Conservation (phyloP, 2,797 vertebrate species). For the Bothrops alternatus region DNA sequence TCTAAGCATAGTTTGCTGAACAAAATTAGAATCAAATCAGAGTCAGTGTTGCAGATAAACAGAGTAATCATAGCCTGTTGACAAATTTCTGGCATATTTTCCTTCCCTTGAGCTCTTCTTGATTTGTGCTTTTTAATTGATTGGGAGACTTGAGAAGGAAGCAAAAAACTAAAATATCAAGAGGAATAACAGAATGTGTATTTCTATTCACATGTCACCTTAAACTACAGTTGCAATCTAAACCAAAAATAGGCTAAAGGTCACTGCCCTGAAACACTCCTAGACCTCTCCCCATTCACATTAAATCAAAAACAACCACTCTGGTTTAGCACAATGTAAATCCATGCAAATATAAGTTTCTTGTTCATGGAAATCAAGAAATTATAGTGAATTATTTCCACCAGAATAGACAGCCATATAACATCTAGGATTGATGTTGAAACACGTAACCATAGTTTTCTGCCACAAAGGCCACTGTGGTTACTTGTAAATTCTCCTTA, state of each 20-base stretch:
- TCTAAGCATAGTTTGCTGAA: neutral
- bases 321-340: neutral
- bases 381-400: neutral
- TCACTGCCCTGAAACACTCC: neutral
- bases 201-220: neutral
- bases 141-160: neutral
- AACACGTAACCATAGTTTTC: neutral
- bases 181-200: neutral
- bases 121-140: neutral
- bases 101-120: neutral
- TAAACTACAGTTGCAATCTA: neutral
- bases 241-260: neutral
- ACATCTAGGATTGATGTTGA: neutral
- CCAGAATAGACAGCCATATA: neutral
- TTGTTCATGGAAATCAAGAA: no score
- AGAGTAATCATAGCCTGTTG: neutral
- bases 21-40: no score
- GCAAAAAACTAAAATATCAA: neutral
- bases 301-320: neutral
- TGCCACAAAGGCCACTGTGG: neutral
- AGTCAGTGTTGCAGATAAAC: no score
- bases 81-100: neutral
- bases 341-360: neutral
- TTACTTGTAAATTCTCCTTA: neutral
- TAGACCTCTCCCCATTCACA: neutral